Base-by-base conservation (phyloP, 2,797 vertebrate genomes). In the Australoheros facetus region DNA sequence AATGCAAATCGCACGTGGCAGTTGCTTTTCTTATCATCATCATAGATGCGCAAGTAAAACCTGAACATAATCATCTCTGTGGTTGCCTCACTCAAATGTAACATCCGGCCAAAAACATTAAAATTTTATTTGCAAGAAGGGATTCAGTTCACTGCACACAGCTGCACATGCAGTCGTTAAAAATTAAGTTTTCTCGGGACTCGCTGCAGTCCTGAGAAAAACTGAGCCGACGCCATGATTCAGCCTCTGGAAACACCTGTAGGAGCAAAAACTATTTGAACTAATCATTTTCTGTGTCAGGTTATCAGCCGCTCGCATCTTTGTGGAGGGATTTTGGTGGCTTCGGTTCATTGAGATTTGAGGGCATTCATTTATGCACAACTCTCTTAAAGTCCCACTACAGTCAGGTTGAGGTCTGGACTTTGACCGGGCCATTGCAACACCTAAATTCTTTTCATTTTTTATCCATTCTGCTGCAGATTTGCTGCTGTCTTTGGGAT, bases 1-100 rank as follows among this genome's bases (percentile, higher is more conserved):
- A 48, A 48, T 0, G 0, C 42, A 66, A 66, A 48, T 66, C 17
- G 0, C 0, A 28, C 39, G 19, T 12, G 42, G 42, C 19, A 66
- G 62, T 42, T 30, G 9, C 42, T 66, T 1, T 66, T 23, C 62
- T 66, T 66, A 48, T 48, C 5, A 66, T 10, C 26, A 16, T 66
- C 23, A 0, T 45, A 45, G 13, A 17, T 23, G 28, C 42, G 4
- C 13, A 16, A 12, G 6, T 16, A 14, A 48, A 48, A 48, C 13
- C 13, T 16, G 14, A 16, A 48, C 42, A 48, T 64, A 26, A 14
- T 11, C 42, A 64, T 28, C 14, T 26, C 2, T 14, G 3, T 19
- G 28, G 45, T 19, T 66, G 3, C 23, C 39, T 19, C 16, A 19
- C 23, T 23, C 8, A 64, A 64, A 42, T 42, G 17, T 39, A 26